Evolutionary conservation across 2,888 invertebrate genomes (phyloP).

Genomic region (Catocala nupta): DNA sequence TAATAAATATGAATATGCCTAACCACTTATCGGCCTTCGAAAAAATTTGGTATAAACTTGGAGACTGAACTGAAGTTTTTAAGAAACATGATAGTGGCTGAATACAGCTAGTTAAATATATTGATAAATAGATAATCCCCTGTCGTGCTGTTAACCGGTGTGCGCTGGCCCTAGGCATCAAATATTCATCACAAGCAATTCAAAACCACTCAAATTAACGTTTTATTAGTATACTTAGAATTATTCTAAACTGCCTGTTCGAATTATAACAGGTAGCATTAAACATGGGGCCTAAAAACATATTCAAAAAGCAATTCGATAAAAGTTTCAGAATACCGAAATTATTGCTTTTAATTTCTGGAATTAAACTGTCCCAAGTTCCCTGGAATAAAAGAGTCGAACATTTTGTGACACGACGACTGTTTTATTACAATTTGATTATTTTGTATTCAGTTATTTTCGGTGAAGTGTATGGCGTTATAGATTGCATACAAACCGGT

Average conservation of each 20-base stretch:
- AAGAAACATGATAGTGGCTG: no score
- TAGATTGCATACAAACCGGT: slow-evolving; percentile 59
- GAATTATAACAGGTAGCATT: neutral
- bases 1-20: no score
- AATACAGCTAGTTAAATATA: no score
- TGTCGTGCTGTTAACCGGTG: no score
- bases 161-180: no score
- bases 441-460: slow-evolving; percentile 63
- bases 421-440: slow-evolving; percentile 61
- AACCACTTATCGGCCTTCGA: no score
- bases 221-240: no score
- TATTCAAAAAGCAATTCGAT: slow-evolving; percentile 49
- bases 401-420: slow-evolving; percentile 41
- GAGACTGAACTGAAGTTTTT: no score
- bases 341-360: slow-evolving; percentile 60
- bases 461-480: slow-evolving; percentile 65
- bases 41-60: no score
- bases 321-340: slow-evolving; percentile 57
- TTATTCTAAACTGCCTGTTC: neutral
- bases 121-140: no score
- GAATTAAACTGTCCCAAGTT: slow-evolving; percentile 55
- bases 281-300: neutral
- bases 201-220: no score
- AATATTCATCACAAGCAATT: no score
- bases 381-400: slow-evolving; percentile 37